A percentile compares a stretch with the other conserved stretches of the same genome.
Conservation (phyloP, 1,140 invertebrate species). For the Thaumatotibia leucotreta region DNA sequence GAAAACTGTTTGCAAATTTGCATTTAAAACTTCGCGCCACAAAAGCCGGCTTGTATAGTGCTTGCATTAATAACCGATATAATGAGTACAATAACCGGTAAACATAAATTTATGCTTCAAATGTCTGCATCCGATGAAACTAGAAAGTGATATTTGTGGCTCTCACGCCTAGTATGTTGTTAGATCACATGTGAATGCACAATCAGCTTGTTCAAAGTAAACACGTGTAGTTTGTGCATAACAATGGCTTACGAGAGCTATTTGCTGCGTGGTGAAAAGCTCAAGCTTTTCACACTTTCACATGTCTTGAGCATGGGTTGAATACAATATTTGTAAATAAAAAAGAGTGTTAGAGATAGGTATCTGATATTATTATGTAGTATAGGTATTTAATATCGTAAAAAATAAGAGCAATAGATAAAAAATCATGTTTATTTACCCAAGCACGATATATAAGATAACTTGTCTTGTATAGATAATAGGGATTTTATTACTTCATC, state of each 20-base stretch:
- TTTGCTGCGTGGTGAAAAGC: background rate
- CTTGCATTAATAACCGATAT: conserved; percentile 21
- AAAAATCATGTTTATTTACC: background rate
- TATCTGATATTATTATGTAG: background rate
- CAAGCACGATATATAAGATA: background rate
- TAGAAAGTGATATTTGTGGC: conserved; percentile 1
- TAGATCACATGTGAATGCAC: background rate
- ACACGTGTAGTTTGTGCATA: background rate
- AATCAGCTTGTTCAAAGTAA: background rate
- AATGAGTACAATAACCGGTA: background rate
- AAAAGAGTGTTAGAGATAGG: background rate
- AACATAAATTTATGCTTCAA: background rate
- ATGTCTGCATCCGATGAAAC: background rate
- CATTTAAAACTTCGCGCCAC: background rate
- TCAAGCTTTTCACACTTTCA: conserved; percentile 18
- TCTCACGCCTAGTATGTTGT: background rate
- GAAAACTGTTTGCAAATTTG: background rate
- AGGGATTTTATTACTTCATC: conserved; percentile 11
- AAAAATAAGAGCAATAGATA: background rate
- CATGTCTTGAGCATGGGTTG: background rate
- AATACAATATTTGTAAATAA: background rate
- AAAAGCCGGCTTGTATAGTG: background rate
- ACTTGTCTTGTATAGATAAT: background rate
- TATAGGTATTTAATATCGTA: no score
- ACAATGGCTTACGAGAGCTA: background rate